Conservation (phyloP, 2,113 vertebrate species). For the Otus sunia region DNA sequence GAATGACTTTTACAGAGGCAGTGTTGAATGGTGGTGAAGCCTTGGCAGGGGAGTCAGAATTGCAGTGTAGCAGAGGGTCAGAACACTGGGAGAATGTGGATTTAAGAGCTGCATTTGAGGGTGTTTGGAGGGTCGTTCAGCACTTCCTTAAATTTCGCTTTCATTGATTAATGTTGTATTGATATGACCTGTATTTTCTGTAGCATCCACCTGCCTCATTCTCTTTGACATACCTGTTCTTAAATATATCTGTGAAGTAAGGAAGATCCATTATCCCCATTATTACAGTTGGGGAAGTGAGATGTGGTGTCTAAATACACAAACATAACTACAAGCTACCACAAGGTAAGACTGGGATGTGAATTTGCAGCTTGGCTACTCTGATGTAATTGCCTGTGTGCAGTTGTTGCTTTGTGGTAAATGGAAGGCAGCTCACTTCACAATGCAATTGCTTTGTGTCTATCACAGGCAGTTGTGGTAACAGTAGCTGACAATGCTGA, state of each 20-base stretch:
- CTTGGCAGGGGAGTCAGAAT: neutral
- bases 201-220: neutral
- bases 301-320: neutral
- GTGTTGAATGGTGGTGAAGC: neutral
- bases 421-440: neutral
- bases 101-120: neutral
- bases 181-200: neutral
- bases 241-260: neutral
- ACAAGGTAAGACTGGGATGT: neutral
- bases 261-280: neutral
- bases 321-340: neutral
- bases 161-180: neutral
- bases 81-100: neutral
- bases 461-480: neutral
- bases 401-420: neutral
- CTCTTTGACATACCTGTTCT: neutral
- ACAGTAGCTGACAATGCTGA: neutral
- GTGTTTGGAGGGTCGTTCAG: neutral
- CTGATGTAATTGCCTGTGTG: neutral
- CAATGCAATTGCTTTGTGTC: accelerated
- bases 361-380: neutral
- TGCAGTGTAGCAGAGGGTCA: neutral
- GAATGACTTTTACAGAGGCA: neutral
- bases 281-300: neutral
- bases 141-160: neutral